Evolutionary conservation across 2,113 vertebrate species (phyloP).

Genomic region (Pangasianodon hypophthalmus): DNA sequence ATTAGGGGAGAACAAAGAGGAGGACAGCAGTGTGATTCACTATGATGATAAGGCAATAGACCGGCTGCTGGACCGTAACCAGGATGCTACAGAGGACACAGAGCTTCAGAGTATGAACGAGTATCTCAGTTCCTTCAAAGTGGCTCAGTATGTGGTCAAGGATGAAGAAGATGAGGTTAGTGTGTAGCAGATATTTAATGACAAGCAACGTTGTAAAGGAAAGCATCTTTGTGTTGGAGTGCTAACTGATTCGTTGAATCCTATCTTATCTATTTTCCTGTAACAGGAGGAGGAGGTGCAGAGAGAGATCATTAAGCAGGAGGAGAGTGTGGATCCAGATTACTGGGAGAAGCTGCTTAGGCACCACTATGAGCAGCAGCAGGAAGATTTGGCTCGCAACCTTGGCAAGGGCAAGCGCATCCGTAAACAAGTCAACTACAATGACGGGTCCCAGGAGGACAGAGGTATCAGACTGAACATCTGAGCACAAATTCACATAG

Average conservation of each 20-base stretch:
- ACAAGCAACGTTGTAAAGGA: not conserved
- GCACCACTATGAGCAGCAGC: constrained; percentile 97
- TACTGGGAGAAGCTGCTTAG: constrained; percentile 97
- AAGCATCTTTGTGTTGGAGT: not conserved
- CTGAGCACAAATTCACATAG: not conserved
- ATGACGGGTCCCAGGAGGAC: constrained; percentile 94
- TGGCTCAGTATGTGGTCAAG: constrained; percentile 96
- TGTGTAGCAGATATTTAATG: not conserved
- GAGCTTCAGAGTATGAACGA: constrained; percentile 98
- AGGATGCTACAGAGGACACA: constrained; percentile 91
- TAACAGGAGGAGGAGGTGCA: constrained; percentile 93
- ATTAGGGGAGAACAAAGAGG: constrained; percentile 89
- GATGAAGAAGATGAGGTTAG: constrained; percentile 91
- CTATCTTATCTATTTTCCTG: not conserved
- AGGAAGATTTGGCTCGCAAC: constrained; percentile 95
- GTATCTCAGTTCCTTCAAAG: constrained; percentile 96
- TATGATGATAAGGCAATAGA: constrained; percentile 96
- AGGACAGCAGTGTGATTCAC: constrained; percentile 95
- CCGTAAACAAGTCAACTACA: constrained; percentile 99
- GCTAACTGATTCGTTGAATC: not conserved
- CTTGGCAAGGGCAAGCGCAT: constrained; percentile 97
- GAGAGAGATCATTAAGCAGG: constrained; percentile 96
- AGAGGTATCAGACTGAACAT: constrained; percentile 72
- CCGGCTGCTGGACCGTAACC: constrained; percentile 89
- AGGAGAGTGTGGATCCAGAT: constrained; percentile 95